A percentile compares a stretch with the other conserved stretches of the same genome.
These are phyloP conservation scores for Chelon auratus DNA, from an alignment of 2,797 vertebrate species.

Conservation along the genomic window DNA sequence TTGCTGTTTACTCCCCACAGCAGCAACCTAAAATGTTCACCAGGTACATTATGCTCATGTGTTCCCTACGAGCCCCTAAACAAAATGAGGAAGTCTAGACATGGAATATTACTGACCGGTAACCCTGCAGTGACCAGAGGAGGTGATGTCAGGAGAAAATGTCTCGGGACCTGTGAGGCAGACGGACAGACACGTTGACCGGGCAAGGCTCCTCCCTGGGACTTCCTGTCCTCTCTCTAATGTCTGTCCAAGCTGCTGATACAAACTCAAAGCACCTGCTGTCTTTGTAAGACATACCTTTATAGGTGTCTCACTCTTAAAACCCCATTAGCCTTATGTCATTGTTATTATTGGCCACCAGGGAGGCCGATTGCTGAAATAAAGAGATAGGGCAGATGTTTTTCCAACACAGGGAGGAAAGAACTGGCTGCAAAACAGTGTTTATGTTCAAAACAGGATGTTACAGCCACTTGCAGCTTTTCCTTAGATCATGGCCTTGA, in stretches of 20 bases:
- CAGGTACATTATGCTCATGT: constrained; percentile 10
- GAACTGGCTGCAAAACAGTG: constrained; percentile 55
- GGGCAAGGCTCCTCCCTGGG: constrained; percentile 57
- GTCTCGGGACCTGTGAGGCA: constrained; percentile 42
- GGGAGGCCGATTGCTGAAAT: constrained; percentile 49
- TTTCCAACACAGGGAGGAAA: constrained; percentile 58
- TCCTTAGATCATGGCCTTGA: constrained; percentile 68
- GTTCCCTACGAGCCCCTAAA: constrained; percentile 30
- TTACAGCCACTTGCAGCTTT: constrained; percentile 64
- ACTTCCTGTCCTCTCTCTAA: constrained; percentile 73
- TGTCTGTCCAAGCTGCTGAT: constrained; percentile 65
- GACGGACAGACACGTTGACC: constrained; percentile 51
- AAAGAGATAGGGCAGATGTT: constrained; percentile 59
- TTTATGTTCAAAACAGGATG: constrained; percentile 82
- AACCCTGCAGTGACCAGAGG: constrained; percentile 64
- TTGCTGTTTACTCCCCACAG: neutral
- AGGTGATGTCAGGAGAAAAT: constrained; percentile 72
- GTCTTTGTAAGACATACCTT: constrained; percentile 30
- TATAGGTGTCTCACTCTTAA: constrained; percentile 17
- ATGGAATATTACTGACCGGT: constrained; percentile 62
- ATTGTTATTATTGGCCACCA: constrained; percentile 24
- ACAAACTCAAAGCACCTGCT: constrained; percentile 57
- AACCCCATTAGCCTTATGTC: constrained; percentile 26
- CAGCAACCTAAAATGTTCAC: constrained; percentile 7
- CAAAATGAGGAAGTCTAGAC: constrained; percentile 72